Percentiles rank a stretch among this genome's conserved stretches.
Conservation (phyloP, 2,797 vertebrate genomes). For the Typhlichthys subterraneus region DNA sequence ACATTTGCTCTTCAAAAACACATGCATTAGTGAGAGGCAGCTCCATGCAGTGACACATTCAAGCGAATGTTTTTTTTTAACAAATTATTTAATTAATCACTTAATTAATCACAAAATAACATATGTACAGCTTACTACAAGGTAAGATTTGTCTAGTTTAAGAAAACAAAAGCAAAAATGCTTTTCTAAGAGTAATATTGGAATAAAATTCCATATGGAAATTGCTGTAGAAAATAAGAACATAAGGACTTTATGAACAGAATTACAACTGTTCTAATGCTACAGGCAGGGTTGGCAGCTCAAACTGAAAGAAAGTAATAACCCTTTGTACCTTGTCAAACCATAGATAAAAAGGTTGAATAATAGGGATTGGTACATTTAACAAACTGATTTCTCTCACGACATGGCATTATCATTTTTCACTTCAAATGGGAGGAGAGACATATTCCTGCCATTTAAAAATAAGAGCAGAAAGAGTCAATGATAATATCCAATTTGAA, state of each 20-base stretch:
- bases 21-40: neutral
- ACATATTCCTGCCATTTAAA: constrained; percentile 30
- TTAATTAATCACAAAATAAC: constrained; percentile 75
- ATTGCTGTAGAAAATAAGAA: neutral
- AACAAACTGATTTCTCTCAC: constrained; percentile 11
- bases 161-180: constrained; percentile 35
- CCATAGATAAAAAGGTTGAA: constrained; percentile 18
- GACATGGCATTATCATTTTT: constrained; percentile 29
- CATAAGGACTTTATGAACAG: constrained; percentile 31
- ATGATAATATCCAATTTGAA: constrained; percentile 40
- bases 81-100: constrained; percentile 15
- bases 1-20: too few relatives aligned
- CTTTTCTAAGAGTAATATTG: neutral
- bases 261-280: constrained; percentile 85
- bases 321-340: constrained; percentile 32
- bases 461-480: constrained; percentile 53
- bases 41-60: neutral
- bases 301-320: constrained; percentile 19
- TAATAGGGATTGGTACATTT: constrained; percentile 22
- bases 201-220: neutral
- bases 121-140: constrained; percentile 67
- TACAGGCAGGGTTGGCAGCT: constrained; percentile 78
- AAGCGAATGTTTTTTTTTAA: neutral
- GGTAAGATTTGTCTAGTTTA: constrained; percentile 35
- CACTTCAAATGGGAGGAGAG: constrained; percentile 8